These are phyloP conservation scores for Melolontha melolontha DNA, from an alignment of 2,888 invertebrate genomes.

Conservation along the genomic window DNA sequence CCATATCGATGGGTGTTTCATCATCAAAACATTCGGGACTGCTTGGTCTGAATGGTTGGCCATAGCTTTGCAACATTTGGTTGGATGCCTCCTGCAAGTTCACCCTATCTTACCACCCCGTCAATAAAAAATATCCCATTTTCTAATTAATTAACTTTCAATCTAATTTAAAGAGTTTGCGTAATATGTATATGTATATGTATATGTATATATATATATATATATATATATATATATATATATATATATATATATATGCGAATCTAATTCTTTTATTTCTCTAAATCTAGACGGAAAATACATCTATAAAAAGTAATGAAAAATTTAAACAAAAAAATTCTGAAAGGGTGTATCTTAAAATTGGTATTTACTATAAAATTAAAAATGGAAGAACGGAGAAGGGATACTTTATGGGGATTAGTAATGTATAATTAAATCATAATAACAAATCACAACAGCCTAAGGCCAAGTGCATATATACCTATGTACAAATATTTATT, in stretches of 20 bases:
- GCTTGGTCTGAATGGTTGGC: conserved; percentile 60
- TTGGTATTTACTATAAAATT: not conserved
- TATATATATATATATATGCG: no score
- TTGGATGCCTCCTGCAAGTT: conserved; percentile 66
- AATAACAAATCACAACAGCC: conserved; percentile 17
- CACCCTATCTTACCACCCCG: conserved; percentile 56
- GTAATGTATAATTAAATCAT: not conserved
- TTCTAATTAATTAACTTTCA: conserved; percentile 1
- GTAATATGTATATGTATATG: no score
- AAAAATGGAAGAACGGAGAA: not conserved
- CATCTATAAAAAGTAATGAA: no score
- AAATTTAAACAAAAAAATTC: no score
- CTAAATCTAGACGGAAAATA: no score
- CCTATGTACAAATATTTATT: conserved; percentile 24
- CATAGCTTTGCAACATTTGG: conserved; percentile 64
- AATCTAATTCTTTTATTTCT: no score
- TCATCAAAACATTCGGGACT: conserved; percentile 62
- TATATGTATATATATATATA: no score
- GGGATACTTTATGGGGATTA: not conserved
- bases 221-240: no score
- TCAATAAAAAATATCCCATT: conserved; percentile 8
- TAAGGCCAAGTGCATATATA: conserved; percentile 34
- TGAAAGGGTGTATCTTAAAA: no score
- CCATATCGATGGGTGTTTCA: conserved; percentile 59
- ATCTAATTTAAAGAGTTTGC: not conserved